phyloP scores from a whole-genome alignment of 2,113 vertebrate genomes.

The Urocitellus parryii region DNA sequence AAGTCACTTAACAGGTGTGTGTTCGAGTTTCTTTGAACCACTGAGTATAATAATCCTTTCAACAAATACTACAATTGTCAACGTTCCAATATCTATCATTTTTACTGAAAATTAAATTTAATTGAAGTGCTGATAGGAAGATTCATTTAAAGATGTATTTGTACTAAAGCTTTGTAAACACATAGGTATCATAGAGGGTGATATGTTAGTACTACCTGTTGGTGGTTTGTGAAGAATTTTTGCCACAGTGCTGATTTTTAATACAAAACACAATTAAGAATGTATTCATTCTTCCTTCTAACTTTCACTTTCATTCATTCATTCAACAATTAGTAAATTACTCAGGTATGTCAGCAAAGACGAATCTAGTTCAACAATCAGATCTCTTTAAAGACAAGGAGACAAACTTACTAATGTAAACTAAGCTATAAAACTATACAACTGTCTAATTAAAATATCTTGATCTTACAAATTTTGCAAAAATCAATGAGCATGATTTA shows the following conservation, averaged over 20 bases:
- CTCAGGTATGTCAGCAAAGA: neutral
- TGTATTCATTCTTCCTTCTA: neutral
- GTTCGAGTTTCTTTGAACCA: neutral
- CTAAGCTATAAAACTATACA: neutral
- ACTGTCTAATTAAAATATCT: neutral
- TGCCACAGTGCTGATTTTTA: neutral
- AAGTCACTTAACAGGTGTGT: neutral
- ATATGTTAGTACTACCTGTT: neutral
- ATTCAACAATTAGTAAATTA: neutral
- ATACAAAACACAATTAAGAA: neutral
- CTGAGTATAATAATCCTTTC: neutral
- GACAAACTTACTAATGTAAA: neutral
- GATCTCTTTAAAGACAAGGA: neutral
- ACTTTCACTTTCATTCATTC: neutral
- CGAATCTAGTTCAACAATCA: neutral
- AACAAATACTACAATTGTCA: neutral
- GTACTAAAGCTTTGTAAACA: neutral
- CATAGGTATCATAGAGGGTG: neutral
- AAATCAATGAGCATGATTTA: neutral
- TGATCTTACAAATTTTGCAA: neutral
- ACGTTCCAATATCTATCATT: neutral
- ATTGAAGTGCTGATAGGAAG: neutral
- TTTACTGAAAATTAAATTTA: constrained; percentile 7
- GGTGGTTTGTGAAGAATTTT: neutral
- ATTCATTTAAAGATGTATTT: neutral